Conservation (phyloP, 2,113 vertebrate genomes). For the Orientallactaga bullata region DNA sequence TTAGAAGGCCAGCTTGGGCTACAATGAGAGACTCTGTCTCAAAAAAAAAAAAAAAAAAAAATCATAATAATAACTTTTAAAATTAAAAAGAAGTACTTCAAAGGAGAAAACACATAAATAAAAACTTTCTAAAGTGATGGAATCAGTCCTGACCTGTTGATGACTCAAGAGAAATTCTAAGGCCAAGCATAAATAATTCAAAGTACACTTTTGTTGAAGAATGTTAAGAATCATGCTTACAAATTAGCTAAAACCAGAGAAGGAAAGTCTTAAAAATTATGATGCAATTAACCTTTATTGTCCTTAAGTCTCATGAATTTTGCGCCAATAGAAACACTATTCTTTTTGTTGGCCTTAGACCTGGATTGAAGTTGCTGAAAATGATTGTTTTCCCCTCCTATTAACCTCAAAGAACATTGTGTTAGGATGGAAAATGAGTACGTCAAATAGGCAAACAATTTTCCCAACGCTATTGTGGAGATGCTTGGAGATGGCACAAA, state of each 20-base stretch:
- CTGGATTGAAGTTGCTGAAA: slow-evolving; percentile 61
- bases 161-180: slow-evolving; percentile 66
- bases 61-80: not conserved
- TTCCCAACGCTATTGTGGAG: slow-evolving; percentile 52
- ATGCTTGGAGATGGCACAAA: slow-evolving; percentile 43
- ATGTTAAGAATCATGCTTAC: slow-evolving; percentile 66
- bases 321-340: slow-evolving; percentile 61
- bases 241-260: slow-evolving; percentile 38
- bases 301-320: slow-evolving; percentile 63
- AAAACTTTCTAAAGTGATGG: slow-evolving; percentile 50
- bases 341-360: slow-evolving; percentile 49
- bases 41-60: not conserved
- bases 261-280: slow-evolving; percentile 1
- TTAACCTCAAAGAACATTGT: slow-evolving; percentile 68
- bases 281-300: slow-evolving; percentile 51
- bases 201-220: slow-evolving; percentile 66
- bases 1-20: not conserved
- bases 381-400: slow-evolving; percentile 52
- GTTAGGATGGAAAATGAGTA: slow-evolving; percentile 53
- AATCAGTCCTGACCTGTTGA: slow-evolving; percentile 36
- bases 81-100: not conserved
- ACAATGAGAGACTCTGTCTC: not conserved
- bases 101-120: not conserved
- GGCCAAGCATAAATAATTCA: slow-evolving; percentile 62
- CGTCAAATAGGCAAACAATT: slow-evolving; percentile 58